phyloP scores from a whole-genome alignment of 1,140 invertebrate species.

The Drosophila tropicalis region DNA sequence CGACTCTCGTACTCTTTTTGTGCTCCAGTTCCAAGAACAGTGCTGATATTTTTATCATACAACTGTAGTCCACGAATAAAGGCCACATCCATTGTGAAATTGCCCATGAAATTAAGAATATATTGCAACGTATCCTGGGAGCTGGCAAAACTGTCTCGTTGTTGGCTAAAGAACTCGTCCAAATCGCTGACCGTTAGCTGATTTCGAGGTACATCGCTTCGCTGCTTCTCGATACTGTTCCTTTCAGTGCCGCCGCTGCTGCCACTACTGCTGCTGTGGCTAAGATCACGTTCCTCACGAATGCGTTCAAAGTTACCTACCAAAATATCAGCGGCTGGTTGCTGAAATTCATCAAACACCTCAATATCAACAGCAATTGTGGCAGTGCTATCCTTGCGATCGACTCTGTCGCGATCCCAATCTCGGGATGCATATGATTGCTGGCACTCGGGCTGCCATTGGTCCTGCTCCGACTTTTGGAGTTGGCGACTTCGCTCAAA shows the following conservation, averaged over 20 bases:
- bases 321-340: constrained; percentile 67
- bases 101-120: constrained; percentile 64
- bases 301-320: constrained; percentile 72
- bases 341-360: constrained; percentile 73
- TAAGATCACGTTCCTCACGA: constrained; percentile 65
- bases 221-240: constrained; percentile 37
- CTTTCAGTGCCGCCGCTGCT: too few relatives aligned
- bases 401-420: not conserved
- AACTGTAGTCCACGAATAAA: constrained; percentile 73
- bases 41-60: constrained; percentile 60
- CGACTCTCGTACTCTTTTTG: constrained; percentile 73
- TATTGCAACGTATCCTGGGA: constrained; percentile 51
- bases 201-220: constrained; percentile 46
- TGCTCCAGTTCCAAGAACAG: constrained; percentile 48
- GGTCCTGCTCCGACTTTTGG: constrained; percentile 37
- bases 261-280: constrained; percentile 42
- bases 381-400: constrained; percentile 7
- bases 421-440: constrained; percentile 4
- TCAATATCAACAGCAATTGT: constrained; percentile 74
- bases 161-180: constrained; percentile 65
- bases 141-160: constrained; percentile 49
- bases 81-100: constrained; percentile 72
- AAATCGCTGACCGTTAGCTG: constrained; percentile 74
- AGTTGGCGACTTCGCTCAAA: constrained; percentile 44
- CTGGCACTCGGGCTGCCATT: constrained; percentile 55